A percentile compares a stretch with the other conserved stretches of the same genome.
Evolutionary conservation across 37 sponge, comb jelly and placozoan genomes (phyloP).

Genomic region (Theonella swinhoei): DNA sequence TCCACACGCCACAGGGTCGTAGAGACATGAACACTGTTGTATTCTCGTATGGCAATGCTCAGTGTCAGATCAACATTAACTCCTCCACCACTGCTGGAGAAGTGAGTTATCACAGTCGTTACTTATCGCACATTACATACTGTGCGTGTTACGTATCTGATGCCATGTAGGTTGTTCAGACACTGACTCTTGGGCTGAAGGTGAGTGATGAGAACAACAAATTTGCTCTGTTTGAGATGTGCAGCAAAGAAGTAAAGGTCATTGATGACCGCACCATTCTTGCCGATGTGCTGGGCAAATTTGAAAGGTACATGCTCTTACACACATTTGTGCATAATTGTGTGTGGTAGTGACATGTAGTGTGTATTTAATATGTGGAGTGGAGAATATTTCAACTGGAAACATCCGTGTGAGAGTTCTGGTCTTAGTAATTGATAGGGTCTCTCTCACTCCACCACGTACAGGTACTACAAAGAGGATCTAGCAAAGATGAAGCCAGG

Average conservation of each 20-base stretch:
- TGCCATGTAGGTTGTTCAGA: slow-evolving; percentile 88
- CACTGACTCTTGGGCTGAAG: slow-evolving; percentile 74
- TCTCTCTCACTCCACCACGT: background rate
- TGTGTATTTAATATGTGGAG: background rate
- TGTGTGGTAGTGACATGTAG: background rate
- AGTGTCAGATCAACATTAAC: slow-evolving; percentile 79
- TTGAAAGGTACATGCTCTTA: slow-evolving; percentile 64
- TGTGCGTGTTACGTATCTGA: too few relatives aligned
- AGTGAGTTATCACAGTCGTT: too few relatives aligned
- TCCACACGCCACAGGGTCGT: slow-evolving; percentile 62
- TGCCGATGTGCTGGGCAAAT: slow-evolving; percentile 91
- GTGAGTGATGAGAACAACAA: slow-evolving; percentile 61
- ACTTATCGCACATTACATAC: too few relatives aligned
- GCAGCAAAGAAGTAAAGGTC: slow-evolving; percentile 60
- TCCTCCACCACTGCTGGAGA: slow-evolving; percentile 86
- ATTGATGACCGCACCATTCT: slow-evolving; percentile 84
- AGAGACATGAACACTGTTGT: slow-evolving; percentile 67
- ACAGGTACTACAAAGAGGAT: background rate
- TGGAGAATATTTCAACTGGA: background rate
- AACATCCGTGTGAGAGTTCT: background rate
- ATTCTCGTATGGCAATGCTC: slow-evolving; percentile 80
- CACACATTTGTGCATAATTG: background rate
- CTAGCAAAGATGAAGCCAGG: background rate
- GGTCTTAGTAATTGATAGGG: background rate
- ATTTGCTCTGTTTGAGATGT: slow-evolving; percentile 93